These are phyloP conservation scores for Drosophila lacicola DNA, from an alignment of 2,888 invertebrate species.

Conservation along the genomic window DNA sequence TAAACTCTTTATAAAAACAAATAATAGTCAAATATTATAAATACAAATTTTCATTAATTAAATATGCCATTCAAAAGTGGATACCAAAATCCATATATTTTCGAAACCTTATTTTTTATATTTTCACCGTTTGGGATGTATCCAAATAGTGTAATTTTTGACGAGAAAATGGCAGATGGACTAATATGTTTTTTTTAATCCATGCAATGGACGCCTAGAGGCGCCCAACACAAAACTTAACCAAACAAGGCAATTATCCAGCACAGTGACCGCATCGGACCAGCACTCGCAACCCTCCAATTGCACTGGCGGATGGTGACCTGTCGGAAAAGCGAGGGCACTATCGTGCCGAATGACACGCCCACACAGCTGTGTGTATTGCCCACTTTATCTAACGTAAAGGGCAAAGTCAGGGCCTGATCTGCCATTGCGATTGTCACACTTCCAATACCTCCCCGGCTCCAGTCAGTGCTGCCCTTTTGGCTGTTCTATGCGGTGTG, in stretches of 20 bases:
- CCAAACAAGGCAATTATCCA: conserved; percentile 65
- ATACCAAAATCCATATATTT: too few species aligned
- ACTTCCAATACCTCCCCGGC: conserved; percentile 8
- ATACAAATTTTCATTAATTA: too few species aligned
- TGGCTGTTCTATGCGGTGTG: conserved; percentile 35
- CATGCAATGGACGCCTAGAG: conserved; percentile 29
- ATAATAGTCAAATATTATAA: too few species aligned
- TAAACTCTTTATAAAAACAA: too few species aligned
- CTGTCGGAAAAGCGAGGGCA: conserved; percentile 60
- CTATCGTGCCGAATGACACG: conserved; percentile 31
- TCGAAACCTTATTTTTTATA: too few species aligned
- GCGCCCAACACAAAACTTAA: conserved; percentile 40
- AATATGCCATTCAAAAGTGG: too few species aligned
- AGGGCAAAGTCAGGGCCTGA: conserved; percentile 40
- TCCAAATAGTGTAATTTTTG: too few species aligned
- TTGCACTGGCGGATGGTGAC: conserved; percentile 17
- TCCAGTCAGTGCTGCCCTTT: conserved; percentile 26
- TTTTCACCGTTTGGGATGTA: too few species aligned
- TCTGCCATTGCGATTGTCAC: conserved; percentile 22
- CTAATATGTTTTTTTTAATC: too few species aligned
- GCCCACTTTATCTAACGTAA: background rate
- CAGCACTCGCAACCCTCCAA: conserved; percentile 3
- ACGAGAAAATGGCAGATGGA: too few species aligned
- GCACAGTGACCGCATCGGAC: too few species aligned
- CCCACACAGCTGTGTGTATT: conserved; percentile 1